A percentile compares a stretch with the other conserved stretches of the same genome.
These are phyloP conservation scores for Byasa hedistus DNA, from an alignment of 2,888 invertebrate species.

Conservation along the genomic window DNA sequence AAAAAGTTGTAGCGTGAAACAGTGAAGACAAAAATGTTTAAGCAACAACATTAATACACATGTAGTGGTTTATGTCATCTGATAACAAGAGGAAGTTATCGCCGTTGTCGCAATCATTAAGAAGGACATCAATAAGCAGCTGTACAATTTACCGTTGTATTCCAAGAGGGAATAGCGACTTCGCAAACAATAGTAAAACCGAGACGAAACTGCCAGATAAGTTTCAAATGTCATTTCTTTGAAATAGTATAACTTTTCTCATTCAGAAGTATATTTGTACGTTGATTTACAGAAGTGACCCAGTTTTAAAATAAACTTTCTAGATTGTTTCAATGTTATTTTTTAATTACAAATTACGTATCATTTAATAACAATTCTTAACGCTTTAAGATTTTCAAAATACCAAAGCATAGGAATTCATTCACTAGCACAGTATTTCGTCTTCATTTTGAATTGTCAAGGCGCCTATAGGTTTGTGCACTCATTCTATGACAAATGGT, in stretches of 20 bases:
- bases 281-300: neutral
- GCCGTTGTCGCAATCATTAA: neutral
- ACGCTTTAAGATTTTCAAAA: too few species aligned
- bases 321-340: too few species aligned
- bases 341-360: too few species aligned
- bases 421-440: too few species aligned
- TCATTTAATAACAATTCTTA: too few species aligned
- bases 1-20: neutral
- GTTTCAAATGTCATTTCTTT: constrained; percentile 47
- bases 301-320: neutral
- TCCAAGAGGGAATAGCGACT: constrained; percentile 44
- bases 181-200: constrained; percentile 63
- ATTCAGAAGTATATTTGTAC: constrained; percentile 23
- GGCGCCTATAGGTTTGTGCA: too few species aligned
- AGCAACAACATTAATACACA: neutral
- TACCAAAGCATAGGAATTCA: too few species aligned
- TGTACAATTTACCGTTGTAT: constrained; percentile 29
- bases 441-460: too few species aligned
- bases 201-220: constrained; percentile 57
- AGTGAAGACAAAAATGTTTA: neutral
- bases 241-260: constrained; percentile 33
- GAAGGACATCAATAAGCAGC: constrained; percentile 25
- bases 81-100: neutral
- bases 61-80: neutral
- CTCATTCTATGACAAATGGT: too few species aligned